Base-by-base conservation (phyloP, 2,888 invertebrate genomes). In the Disparrhopalites patrizii region DNA sequence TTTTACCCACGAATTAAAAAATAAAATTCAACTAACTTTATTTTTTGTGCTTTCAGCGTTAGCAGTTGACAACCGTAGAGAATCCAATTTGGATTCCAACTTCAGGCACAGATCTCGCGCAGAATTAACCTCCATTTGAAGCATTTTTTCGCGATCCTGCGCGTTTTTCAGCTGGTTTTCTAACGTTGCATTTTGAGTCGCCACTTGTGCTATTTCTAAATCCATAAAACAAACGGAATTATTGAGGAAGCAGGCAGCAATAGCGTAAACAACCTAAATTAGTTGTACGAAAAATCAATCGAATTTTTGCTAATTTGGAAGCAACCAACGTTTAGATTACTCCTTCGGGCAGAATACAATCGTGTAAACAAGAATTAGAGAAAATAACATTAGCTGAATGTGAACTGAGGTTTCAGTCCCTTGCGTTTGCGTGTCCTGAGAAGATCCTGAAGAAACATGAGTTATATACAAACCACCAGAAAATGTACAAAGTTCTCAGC, bases 41-140 rank as follows among this genome's bases (percentile, higher is more conserved):
- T 68, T 73, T 30, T 70, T 67, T 18, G 50, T 61, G 30, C 75
- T 70, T 38, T 72, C 72, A 30, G 63, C 54, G 28, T 71, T 69
- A 28, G 71, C 69, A 23, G 71, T n/a, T 18, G 72, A 71, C 4
- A 73, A 65, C 36, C 68, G 68, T 20, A 70, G 52, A 36, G 68
- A 68, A 60, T 71, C 73, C 69, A 73, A 64, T 62, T 70, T 70
- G 18, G 65, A 60, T 61, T 75, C 73, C 36, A 73, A 23, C 47
- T 68, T 47, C 30, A 68, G 62, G 23, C 69, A 58, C 20, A 73
- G 62, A 10, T 72, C 75, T 30, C 71, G 63, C 1, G 71, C 65
- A 15, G 72, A 67, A 33, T 69, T 70, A 0, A 66, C 36, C 55
- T 75, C 75, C 13, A 58, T 18, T 40, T 68, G 65, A 0, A 68